Base-by-base conservation (phyloP, 1,140 invertebrate species). In the Conopomorpha cramerella region DNA sequence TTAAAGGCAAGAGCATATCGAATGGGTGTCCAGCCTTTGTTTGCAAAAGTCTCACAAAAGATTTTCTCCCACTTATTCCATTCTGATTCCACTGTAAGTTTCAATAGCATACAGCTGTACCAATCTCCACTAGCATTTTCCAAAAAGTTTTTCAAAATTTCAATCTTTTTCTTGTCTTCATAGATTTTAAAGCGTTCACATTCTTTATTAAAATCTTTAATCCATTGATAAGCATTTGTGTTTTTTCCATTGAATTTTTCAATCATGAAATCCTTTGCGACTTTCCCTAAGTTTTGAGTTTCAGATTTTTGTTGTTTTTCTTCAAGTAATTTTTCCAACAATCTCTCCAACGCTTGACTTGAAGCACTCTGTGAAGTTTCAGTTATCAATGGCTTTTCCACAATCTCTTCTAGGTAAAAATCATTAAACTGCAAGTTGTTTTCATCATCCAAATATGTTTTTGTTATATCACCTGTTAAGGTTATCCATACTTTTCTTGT, bases 341-440 rank as follows among this genome's bases (percentile, higher is more conserved):
- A n/a, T 44, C 43, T 42, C 40, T 46, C 34, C 16, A 45, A 44
- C 8, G 27, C 44, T 19, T 41, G 3, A 29, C 42, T 41, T 34
- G 36, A 39, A 17, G 28, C 13, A 36, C 15, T 36, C n/a, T n/a
- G n/a, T n/a, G n/a, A n/a, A 34, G 29, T 8, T n/a, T 36, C 16
- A 38, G 19, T 8, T 25, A 2, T 26, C n/a, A n/a, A n/a, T n/a
- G n/a, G n/a, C 6, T 38, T 44, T 36, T 33, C 41, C 7, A 8
- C 35, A 17, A 46, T 54, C 38, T 51, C 51, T 39, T 63, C 54
- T 38, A 55, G 33, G 17, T 51, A 63, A n/a, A 36, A 15, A 39
- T 55, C 48, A 38, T 51, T 46, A 41, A 57, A 57, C 35, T 57
- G 51, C 33, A 57, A 13, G 13, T 63, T 57, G 35, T 41, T 38